Conservation (phyloP, 2,797 vertebrate species). For the Chromis chromis region DNA sequence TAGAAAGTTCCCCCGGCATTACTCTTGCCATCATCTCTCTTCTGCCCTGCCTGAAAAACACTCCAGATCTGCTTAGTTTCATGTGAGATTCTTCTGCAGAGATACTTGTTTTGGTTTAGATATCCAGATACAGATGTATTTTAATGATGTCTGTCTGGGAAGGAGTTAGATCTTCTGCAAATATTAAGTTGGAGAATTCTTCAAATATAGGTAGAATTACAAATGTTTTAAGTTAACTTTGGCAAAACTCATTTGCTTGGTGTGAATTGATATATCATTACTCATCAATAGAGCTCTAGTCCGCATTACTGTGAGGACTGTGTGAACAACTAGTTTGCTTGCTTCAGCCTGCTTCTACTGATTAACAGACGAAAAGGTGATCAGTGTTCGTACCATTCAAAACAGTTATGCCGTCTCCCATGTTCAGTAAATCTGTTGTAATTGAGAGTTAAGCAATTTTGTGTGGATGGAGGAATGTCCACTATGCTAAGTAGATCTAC, state of each 20-base stretch:
- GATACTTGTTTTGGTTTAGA: no score
- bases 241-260: neutral
- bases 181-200: no score
- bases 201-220: no score
- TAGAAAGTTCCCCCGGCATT: no score
- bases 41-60: no score
- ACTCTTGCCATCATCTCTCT: no score
- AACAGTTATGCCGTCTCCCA: neutral
- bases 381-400: neutral
- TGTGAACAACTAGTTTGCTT: conserved; percentile 10
- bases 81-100: no score
- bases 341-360: neutral
- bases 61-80: no score
- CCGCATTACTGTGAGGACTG: neutral
- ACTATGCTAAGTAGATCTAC: neutral
- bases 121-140: no score
- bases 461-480: neutral
- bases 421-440: neutral
- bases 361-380: conserved; percentile 10
- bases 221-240: neutral
- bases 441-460: conserved; percentile 2
- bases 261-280: neutral
- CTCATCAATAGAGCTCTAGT: conserved; percentile 9
- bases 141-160: no score
- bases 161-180: no score